A percentile compares a stretch with the other conserved stretches of the same genome.
Conservation (phyloP, 2,888 invertebrate species). For the Ornithoptera alexandrae region DNA sequence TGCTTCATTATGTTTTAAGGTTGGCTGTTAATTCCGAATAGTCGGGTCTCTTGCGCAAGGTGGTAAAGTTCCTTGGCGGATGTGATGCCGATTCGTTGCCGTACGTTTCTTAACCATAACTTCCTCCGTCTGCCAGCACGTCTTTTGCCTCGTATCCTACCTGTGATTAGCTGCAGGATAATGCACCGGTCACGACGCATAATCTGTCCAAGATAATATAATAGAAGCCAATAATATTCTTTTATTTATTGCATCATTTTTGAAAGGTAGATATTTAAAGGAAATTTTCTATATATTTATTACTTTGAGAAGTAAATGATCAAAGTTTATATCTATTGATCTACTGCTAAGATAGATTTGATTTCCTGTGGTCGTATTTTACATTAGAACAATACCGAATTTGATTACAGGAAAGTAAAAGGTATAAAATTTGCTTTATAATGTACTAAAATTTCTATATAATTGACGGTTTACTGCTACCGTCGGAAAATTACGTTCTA, state of each 20-base stretch:
- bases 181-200: too few relatives aligned
- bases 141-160: background rate
- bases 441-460: slow-evolving; percentile 22
- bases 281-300: background rate
- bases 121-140: too few relatives aligned
- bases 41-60: too few relatives aligned
- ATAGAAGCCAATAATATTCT: background rate
- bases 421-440: background rate
- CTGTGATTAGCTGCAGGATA: background rate
- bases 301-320: background rate
- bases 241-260: background rate
- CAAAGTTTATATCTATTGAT: background rate
- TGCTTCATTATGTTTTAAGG: too few relatives aligned
- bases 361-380: slow-evolving; percentile 1
- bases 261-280: background rate
- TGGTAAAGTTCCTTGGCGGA: too few relatives aligned
- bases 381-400: slow-evolving; percentile 4
- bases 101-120: too few relatives aligned
- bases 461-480: slow-evolving; percentile 16
- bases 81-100: too few relatives aligned
- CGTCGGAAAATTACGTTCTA: slow-evolving; percentile 12
- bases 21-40: too few relatives aligned
- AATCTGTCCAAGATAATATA: background rate
- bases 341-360: background rate
- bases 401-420: slow-evolving; percentile 9